These are phyloP conservation scores for Netelia fuscicornis DNA, from an alignment of 2,888 invertebrate genomes.

Conservation along the genomic window DNA sequence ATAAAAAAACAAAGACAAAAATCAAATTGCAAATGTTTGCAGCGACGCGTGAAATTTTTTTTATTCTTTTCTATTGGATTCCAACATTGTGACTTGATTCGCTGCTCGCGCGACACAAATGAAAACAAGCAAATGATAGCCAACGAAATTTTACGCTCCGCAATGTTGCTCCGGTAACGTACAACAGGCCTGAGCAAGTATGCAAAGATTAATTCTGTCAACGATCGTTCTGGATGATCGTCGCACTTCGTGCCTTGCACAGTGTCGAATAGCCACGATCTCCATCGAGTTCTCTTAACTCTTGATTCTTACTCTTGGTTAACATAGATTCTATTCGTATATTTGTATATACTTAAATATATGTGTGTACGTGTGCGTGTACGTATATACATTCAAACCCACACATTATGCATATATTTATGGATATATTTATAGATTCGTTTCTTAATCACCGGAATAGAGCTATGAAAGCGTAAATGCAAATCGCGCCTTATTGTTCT, in stretches of 20 bases:
- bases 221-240: constrained; percentile 33
- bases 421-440: constrained; percentile 19
- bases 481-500: constrained; percentile 30
- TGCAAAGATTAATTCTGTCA: constrained; percentile 35
- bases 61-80: constrained; percentile 47
- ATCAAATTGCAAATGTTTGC: constrained; percentile 20
- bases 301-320: constrained; percentile 39
- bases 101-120: constrained; percentile 14
- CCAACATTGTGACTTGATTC: constrained; percentile 15
- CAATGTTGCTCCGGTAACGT: constrained; percentile 12
- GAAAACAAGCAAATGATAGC: constrained; percentile 8
- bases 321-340: constrained; percentile 53
- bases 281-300: constrained; percentile 24
- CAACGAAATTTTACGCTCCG: constrained; percentile 18
- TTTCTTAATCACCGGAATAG: constrained; percentile 24
- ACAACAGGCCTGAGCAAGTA: constrained; percentile 55
- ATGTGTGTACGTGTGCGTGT: neutral
- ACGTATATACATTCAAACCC: neutral
- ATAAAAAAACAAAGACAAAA: constrained; percentile 57
- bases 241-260: constrained; percentile 5
- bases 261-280: constrained; percentile 15
- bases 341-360: constrained; percentile 27
- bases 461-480: constrained; percentile 29
- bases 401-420: constrained; percentile 18
- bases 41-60: constrained; percentile 36